phyloP scores from a whole-genome alignment of 2,113 vertebrate species.

The Gnathonemus echidnorhynchus region DNA sequence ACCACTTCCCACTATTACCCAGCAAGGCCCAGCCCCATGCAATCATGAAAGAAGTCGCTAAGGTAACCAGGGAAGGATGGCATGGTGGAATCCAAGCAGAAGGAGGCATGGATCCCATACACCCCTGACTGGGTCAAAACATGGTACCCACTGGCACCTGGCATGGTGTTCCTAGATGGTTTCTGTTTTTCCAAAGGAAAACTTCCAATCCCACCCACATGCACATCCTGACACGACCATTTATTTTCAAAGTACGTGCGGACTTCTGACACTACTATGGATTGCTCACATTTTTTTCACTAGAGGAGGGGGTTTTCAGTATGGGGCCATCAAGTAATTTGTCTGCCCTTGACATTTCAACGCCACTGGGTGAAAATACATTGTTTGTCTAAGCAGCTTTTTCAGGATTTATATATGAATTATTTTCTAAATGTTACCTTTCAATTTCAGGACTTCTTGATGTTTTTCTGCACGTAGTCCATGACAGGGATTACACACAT shows the following conservation, averaged over 20 bases:
- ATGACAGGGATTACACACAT: neutral
- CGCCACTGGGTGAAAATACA: neutral
- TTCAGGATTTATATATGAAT: neutral
- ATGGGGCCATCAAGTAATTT: neutral
- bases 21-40: neutral
- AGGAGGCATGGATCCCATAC: neutral
- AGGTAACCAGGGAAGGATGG: neutral
- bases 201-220: neutral
- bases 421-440: neutral
- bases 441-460: neutral
- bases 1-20: neutral
- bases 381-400: neutral
- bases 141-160: neutral
- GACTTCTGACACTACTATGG: neutral
- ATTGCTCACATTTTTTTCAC: neutral
- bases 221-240: neutral
- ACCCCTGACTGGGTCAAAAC: neutral
- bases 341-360: neutral
- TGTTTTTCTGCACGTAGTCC: neutral
- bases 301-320: neutral
- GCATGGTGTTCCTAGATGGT: neutral
- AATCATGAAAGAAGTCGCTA: neutral
- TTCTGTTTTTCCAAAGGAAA: neutral
- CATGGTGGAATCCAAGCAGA: neutral
- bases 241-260: neutral